Conservation (phyloP, 1,140 invertebrate species). For the Aphaenogaster ashmeadi region DNA sequence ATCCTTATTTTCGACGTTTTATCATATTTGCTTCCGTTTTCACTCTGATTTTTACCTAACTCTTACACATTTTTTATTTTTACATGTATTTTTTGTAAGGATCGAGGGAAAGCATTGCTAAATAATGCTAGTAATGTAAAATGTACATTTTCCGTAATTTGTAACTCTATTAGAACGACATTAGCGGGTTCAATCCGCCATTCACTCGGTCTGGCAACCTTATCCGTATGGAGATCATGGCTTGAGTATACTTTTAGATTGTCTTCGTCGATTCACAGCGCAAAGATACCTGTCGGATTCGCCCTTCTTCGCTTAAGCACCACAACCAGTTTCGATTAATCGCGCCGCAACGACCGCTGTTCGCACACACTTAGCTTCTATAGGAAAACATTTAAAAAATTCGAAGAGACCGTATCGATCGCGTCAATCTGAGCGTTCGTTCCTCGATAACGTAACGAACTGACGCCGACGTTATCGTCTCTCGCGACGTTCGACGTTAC, state of each 20-base stretch:
- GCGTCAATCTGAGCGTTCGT: conserved; percentile 24
- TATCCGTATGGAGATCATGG: conserved; percentile 39
- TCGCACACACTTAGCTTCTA: conserved; percentile 13
- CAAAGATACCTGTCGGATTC: conserved; percentile 54
- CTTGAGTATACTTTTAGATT: conserved; percentile 55
- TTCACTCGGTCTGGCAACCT: conserved; percentile 35
- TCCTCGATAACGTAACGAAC: conserved; percentile 36
- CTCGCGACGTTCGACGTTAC: neutral
- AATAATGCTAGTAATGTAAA: conserved; percentile 1
- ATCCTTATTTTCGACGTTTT: neutral
- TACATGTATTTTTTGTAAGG: neutral
- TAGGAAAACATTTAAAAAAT: conserved; percentile 28
- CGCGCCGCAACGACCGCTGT: conserved; percentile 26
- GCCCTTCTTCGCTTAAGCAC: conserved; percentile 58
- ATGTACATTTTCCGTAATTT: neutral
- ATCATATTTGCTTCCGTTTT: neutral
- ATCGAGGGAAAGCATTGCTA: neutral
- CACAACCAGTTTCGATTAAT: conserved; percentile 63
- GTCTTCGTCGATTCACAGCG: conserved; percentile 65
- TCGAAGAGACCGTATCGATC: neutral
- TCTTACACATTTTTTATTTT: neutral
- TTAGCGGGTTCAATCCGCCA: conserved; percentile 8
- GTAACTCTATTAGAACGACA: neutral
- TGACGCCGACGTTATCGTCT: neutral
- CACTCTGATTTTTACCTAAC: neutral